Evolutionary conservation across 2,113 vertebrate genomes (phyloP), one percentile per base, ranked within the genome.

Genomic region (Acrocephalus kingi): DNA sequence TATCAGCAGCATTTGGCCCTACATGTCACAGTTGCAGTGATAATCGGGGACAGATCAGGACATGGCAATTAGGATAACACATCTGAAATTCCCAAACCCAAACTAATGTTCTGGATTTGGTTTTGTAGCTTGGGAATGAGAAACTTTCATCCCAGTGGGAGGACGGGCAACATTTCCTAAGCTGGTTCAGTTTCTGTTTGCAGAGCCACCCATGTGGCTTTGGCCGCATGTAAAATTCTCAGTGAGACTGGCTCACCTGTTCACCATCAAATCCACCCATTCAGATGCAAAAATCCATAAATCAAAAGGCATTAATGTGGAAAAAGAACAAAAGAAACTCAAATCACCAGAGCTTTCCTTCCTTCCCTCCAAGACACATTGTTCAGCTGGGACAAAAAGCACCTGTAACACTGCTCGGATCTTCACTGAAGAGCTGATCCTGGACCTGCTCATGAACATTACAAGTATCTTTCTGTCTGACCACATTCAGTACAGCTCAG

Each of bases 361-460:
- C 64, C 46, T 83, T 62, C 24, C 24, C 15, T 71, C 58, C 35
- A 39, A 21, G 9, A 62, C 24, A 22, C 7, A 4, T 3, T 48
- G 54, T 41, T 20, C 45, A 86, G 21, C 55, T 77, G 55, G 30
- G 51, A 88, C 75, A 90, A 62, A 94, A 90, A 27, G 4, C 21
- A 51, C 33, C 41, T 3, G 0, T 72, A 67, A n/a, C 4, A 37
- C 7, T 67, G 62, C 67, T 76, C 0, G 0, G 15, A 13, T 81
- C 46, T 66, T 64, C 41, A 48, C 25, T 39, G 41, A 73, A 67
- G 62, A 78, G 30, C 30, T 48, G 56, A 37, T 76, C 41, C 31
- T 48, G 24, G 48, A 43, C 30, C 19, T 18, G 15, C 17, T 68
- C n/a, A 62, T 9, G 22, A 56, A 49, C 12, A 21, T 66, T 17